These are phyloP conservation scores for Porites divaricata DNA, from an alignment of 92 coral and sea anemone genomes.

Conservation along the genomic window DNA sequence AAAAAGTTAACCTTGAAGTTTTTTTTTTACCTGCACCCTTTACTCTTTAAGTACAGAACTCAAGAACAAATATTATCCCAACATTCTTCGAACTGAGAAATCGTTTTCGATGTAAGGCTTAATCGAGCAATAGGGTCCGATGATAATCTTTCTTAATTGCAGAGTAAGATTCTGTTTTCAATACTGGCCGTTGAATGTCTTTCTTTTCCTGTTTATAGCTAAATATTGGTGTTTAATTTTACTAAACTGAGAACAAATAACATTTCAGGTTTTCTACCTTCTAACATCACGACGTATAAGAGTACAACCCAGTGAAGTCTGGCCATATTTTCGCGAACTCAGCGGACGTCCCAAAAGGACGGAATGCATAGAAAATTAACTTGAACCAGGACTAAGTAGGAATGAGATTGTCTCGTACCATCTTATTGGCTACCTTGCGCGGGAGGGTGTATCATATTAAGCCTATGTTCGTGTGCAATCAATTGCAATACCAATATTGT, in stretches of 20 bases:
- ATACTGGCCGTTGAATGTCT: no score
- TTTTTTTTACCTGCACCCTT: no score
- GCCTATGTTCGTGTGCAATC: background rate
- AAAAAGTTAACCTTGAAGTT: no score
- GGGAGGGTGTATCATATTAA: background rate
- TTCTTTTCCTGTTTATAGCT: no score
- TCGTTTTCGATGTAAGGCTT: no score
- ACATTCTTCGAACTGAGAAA: no score
- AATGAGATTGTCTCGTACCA: background rate
- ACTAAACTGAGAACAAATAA: background rate
- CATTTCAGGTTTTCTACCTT: background rate
- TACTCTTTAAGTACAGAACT: no score
- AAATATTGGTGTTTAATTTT: background rate
- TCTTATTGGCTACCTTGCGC: background rate
- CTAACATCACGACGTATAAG: background rate
- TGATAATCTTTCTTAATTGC: no score
- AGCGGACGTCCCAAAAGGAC: background rate
- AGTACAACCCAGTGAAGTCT: background rate
- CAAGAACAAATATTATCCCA: no score
- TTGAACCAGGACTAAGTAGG: background rate
- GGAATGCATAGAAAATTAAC: background rate
- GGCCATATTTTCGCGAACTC: background rate
- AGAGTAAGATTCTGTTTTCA: no score
- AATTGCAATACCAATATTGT: background rate
- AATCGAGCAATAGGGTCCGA: no score